These are phyloP conservation scores for Resseliella maxima DNA, from an alignment of 2,888 invertebrate genomes.

Conservation along the genomic window DNA sequence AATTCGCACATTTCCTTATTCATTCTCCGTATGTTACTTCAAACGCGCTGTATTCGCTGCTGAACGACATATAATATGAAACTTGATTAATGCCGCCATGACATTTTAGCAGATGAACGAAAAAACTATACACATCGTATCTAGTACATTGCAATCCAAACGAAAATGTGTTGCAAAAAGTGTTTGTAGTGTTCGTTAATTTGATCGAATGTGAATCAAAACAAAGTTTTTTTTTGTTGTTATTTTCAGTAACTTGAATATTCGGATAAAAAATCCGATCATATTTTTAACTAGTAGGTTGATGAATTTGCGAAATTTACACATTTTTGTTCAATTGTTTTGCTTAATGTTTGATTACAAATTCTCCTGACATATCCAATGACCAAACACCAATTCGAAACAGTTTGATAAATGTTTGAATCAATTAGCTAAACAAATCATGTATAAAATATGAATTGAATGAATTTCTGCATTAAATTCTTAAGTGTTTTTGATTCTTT, in stretches of 20 bases:
- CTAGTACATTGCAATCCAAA: too few relatives aligned
- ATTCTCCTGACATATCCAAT: background rate
- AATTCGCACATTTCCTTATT: background rate
- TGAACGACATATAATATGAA: slow-evolving; percentile 54
- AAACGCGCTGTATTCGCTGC: slow-evolving; percentile 37
- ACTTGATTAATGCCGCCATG: slow-evolving; percentile 56
- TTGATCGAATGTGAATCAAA: slow-evolving; percentile 7
- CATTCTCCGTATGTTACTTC: background rate
- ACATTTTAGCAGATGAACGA: slow-evolving; percentile 32
- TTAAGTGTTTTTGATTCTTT: too few relatives aligned
- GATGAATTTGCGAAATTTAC: background rate
- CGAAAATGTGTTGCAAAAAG: slow-evolving; percentile 53
- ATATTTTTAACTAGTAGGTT: background rate
- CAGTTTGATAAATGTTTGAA: too few relatives aligned
- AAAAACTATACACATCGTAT: slow-evolving; percentile 32
- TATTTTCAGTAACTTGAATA: background rate
- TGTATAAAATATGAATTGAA: too few relatives aligned
- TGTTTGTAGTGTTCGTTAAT: slow-evolving; percentile 9
- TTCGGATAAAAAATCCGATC: slow-evolving; percentile 1
- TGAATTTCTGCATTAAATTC: too few relatives aligned
- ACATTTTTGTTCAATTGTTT: background rate
- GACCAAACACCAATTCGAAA: background rate
- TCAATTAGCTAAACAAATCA: too few relatives aligned
- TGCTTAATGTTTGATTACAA: slow-evolving; percentile 7
- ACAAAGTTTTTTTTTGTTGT: too few relatives aligned